Evolutionary conservation across 2,888 invertebrate genomes (phyloP).

Genomic region (Nowickia ferox): DNA sequence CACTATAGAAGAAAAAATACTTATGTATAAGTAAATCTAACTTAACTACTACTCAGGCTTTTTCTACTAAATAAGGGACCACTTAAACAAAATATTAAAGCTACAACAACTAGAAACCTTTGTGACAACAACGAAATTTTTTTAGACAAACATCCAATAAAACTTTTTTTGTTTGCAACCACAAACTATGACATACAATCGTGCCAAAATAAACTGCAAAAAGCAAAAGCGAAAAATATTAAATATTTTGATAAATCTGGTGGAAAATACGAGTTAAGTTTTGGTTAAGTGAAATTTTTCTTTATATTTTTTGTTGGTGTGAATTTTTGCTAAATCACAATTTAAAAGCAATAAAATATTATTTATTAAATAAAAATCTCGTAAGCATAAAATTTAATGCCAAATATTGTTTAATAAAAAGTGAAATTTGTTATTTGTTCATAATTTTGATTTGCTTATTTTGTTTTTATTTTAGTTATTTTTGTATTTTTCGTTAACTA

Average conservation of each 20-base stretch:
- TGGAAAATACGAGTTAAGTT: conserved; percentile 10
- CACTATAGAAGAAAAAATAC: conserved; percentile 13
- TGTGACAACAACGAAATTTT: conserved; percentile 43
- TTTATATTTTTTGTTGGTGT: conserved; percentile 29
- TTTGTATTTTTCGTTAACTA: conserved; percentile 11
- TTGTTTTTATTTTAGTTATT: background rate
- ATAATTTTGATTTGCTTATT: conserved; percentile 23
- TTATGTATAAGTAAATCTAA: conserved; percentile 15
- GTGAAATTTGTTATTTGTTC: conserved; percentile 60
- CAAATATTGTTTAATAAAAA: conserved; percentile 66
- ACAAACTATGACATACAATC: conserved; percentile 65
- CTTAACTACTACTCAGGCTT: conserved; percentile 5
- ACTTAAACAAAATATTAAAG: conserved; percentile 8
- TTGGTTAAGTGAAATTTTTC: conserved; percentile 23
- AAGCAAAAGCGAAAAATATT: conserved; percentile 14
- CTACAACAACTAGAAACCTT: background rate
- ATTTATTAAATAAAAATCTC: conserved; percentile 69
- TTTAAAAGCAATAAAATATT: conserved; percentile 67
- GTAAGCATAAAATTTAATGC: conserved; percentile 65
- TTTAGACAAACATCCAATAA: conserved; percentile 25
- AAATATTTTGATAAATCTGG: conserved; percentile 55
- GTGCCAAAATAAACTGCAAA: conserved; percentile 53
- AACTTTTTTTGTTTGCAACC: conserved; percentile 20
- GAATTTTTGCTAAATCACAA: conserved; percentile 52
- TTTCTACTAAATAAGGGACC: conserved; percentile 12